phyloP scores from a whole-genome alignment of 2,113 vertebrate genomes.

The Nothobranchius furzeri region DNA sequence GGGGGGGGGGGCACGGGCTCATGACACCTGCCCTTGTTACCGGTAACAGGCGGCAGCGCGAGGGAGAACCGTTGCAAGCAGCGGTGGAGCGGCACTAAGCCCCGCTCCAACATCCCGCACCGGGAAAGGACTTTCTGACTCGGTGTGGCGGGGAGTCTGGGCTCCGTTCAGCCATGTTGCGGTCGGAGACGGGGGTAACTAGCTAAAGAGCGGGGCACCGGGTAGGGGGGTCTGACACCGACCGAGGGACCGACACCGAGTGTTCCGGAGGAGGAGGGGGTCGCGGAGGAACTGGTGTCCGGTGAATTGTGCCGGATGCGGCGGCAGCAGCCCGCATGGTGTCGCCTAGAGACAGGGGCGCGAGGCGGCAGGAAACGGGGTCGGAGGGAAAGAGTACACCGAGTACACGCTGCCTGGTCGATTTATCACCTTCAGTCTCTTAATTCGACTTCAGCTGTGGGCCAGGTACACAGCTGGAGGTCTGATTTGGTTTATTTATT shows the following conservation, averaged over 20 bases:
- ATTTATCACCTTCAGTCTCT: no score
- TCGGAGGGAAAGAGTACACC: conserved; percentile 26
- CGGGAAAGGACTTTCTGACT: conserved; percentile 58
- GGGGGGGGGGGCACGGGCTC: conserved; percentile 28
- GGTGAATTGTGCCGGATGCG: conserved; percentile 38
- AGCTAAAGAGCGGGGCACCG: conserved; percentile 45
- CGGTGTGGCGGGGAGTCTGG: conserved; percentile 39
- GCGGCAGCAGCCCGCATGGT: conserved; percentile 24
- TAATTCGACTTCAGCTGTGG: no score
- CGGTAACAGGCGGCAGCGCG: conserved; percentile 14
- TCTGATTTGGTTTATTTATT: no score
- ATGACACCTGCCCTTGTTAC: conserved; percentile 70
- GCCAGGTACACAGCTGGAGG: no score
- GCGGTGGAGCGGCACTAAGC: background rate
- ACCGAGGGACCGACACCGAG: conserved; percentile 3
- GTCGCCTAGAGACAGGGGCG: conserved; percentile 61
- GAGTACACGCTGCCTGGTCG: no score
- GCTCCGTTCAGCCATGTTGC: conserved; percentile 65
- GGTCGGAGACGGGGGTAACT: background rate
- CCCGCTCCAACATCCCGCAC: conserved; percentile 12
- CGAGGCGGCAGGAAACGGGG: conserved; percentile 21
- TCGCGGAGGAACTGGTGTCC: background rate
- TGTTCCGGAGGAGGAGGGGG: background rate
- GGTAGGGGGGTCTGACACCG: background rate
- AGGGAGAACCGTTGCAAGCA: background rate